Evolutionary conservation across 2,113 vertebrate species (phyloP).

Genomic region (Cephalopterus ornatus): DNA sequence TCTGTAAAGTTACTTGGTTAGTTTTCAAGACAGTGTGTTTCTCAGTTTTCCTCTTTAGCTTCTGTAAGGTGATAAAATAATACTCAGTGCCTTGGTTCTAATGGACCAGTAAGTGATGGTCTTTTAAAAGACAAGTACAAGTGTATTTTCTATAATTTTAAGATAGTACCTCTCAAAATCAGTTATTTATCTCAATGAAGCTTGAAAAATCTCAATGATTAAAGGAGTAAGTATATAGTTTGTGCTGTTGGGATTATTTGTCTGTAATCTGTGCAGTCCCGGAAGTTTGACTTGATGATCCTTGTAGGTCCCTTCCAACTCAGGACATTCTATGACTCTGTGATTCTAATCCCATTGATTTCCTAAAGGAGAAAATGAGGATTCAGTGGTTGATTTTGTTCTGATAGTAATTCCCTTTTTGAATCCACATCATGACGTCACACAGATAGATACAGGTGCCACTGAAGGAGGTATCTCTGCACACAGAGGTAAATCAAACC

Average conservation of each 20-base stretch:
- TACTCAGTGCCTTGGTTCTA: neutral
- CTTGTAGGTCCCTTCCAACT: neutral
- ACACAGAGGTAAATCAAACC: neutral
- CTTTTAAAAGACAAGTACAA: neutral
- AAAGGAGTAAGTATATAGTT: rapidly evolving
- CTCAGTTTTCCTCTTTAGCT: neutral
- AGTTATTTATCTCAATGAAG: neutral
- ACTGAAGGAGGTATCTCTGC: neutral
- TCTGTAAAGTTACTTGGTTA: neutral
- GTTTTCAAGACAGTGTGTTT: neutral
- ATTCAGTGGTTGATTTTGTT: neutral
- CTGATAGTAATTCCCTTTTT: neutral
- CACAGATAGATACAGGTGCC: neutral
- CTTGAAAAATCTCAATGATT: neutral
- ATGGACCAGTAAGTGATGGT: neutral
- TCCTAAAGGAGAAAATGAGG: neutral
- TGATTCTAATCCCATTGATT: neutral
- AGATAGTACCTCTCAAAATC: neutral
- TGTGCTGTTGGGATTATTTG: neutral
- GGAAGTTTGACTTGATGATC: neutral
- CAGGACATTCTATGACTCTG: neutral
- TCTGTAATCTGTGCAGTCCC: neutral
- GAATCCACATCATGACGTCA: neutral
- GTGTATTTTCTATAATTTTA: neutral
- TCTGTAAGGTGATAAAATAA: neutral